Percentiles rank a stretch among this genome's conserved stretches.
These are phyloP conservation scores for Spongilla lacustris DNA, from an alignment of 37 sponge, comb jelly and placozoan genomes.

Conservation along the genomic window DNA sequence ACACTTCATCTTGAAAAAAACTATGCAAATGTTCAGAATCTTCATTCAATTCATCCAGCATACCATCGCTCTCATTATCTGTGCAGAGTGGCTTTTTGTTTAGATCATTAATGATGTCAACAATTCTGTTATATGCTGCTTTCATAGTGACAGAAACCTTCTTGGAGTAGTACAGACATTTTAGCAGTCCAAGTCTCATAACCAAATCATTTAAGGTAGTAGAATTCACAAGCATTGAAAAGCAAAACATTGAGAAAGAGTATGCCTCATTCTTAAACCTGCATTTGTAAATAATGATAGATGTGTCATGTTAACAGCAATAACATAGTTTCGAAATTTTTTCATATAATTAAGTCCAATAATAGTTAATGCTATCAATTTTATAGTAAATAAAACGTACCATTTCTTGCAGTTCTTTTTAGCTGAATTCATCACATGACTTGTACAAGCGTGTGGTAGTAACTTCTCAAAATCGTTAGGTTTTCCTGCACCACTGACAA, in stretches of 20 bases:
- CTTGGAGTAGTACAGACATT: neutral
- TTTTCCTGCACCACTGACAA: neutral
- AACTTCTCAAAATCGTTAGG: neutral
- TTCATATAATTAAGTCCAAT: too few species aligned
- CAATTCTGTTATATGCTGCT: neutral
- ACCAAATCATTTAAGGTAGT: neutral
- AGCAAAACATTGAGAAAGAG: constrained; percentile 2
- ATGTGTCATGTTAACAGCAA: neutral
- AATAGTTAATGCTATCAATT: neutral
- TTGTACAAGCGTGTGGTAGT: neutral
- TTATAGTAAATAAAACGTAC: neutral
- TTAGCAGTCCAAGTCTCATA: neutral
- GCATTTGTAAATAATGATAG: neutral
- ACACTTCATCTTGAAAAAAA: neutral
- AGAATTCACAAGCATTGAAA: constrained; percentile 7
- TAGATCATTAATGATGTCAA: neutral
- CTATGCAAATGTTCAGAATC: neutral
- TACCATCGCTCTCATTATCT: neutral
- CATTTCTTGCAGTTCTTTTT: neutral
- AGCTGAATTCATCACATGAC: constrained; percentile 5
- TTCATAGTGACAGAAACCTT: neutral
- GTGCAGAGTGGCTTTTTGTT: neutral
- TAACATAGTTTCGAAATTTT: neutral
- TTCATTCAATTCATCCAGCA: neutral
- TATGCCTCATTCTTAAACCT: neutral